Conservation (phyloP, 2,113 vertebrate species). For the Tympanuchus pallidicinctus region DNA sequence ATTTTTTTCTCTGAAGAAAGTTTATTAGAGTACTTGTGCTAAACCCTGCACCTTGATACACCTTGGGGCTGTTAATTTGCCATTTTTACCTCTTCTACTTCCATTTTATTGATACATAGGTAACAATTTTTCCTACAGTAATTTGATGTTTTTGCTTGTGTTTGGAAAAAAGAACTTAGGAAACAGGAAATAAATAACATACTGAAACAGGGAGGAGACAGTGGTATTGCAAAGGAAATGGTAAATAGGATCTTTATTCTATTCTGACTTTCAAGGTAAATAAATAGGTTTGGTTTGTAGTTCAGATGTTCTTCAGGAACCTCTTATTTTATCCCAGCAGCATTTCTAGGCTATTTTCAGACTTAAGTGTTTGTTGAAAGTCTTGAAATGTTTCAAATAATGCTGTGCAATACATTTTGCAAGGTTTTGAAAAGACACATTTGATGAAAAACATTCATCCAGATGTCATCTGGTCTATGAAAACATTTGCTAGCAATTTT, state of each 20-base stretch:
- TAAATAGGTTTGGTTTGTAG: background rate
- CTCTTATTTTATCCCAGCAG: background rate
- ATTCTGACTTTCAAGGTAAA: background rate
- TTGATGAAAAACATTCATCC: background rate
- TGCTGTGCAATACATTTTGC: background rate
- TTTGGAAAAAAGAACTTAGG: background rate
- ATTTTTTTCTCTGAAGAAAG: background rate
- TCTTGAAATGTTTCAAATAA: background rate
- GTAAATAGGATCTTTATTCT: background rate
- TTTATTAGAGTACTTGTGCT: background rate
- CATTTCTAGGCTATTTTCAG: background rate
- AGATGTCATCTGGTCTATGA: background rate
- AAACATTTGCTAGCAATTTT: slow-evolving; percentile 30
- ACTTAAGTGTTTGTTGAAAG: background rate
- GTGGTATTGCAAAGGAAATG: background rate
- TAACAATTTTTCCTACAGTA: background rate
- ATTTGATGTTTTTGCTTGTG: background rate
- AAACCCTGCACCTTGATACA: background rate
- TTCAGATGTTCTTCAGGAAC: background rate
- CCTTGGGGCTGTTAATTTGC: background rate
- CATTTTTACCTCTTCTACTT: background rate
- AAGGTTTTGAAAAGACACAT: background rate
- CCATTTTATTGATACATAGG: background rate
- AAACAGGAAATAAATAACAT: background rate
- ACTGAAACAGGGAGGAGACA: background rate